Percentiles rank a stretch among this genome's conserved stretches.
phyloP scores from a whole-genome alignment of 2,797 vertebrate species.

The Epinephelus malabaricus region DNA sequence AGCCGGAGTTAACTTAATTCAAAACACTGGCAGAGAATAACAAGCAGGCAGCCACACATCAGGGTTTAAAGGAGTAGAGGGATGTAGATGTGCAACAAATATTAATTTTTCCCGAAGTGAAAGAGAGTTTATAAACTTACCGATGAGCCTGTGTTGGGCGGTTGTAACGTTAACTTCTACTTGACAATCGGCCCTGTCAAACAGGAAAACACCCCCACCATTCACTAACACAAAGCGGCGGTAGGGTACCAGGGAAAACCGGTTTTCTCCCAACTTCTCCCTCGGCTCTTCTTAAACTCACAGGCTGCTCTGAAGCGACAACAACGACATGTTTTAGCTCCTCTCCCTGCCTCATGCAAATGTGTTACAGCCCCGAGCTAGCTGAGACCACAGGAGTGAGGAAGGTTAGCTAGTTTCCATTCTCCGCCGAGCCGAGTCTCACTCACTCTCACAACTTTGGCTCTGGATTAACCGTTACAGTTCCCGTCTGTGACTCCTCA shows the following conservation, averaged over 20 bases:
- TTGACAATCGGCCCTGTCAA: slow-evolving; percentile 55
- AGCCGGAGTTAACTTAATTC: neutral
- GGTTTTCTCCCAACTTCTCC: slow-evolving; percentile 59
- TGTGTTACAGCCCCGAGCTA: neutral
- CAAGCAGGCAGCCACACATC: neutral
- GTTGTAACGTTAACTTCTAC: slow-evolving; percentile 34
- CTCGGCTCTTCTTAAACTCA: slow-evolving; percentile 22
- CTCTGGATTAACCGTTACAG: slow-evolving; percentile 5
- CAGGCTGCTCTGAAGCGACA: slow-evolving; percentile 1
- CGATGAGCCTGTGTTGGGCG: slow-evolving; percentile 13
- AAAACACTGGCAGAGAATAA: slow-evolving; percentile 1
- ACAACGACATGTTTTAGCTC: slow-evolving; percentile 10
- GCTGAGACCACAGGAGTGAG: slow-evolving; percentile 2
- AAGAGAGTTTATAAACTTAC: slow-evolving; percentile 60
- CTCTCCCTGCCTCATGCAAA: slow-evolving; percentile 9
- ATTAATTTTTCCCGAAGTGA: fast-evolving
- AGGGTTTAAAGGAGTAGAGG: neutral
- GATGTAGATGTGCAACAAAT: neutral
- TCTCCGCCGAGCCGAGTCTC: slow-evolving; percentile 8
- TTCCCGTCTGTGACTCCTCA: slow-evolving; percentile 18
- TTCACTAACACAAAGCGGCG: slow-evolving; percentile 50
- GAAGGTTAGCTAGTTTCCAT: slow-evolving; percentile 28
- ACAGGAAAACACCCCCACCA: slow-evolving; percentile 58
- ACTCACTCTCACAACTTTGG: slow-evolving; percentile 19
- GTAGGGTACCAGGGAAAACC: slow-evolving; percentile 54